A percentile compares a stretch with the other conserved stretches of the same genome.
Evolutionary conservation across 2,797 vertebrate genomes (phyloP).

Genomic region (Oryzias sinensis): DNA sequence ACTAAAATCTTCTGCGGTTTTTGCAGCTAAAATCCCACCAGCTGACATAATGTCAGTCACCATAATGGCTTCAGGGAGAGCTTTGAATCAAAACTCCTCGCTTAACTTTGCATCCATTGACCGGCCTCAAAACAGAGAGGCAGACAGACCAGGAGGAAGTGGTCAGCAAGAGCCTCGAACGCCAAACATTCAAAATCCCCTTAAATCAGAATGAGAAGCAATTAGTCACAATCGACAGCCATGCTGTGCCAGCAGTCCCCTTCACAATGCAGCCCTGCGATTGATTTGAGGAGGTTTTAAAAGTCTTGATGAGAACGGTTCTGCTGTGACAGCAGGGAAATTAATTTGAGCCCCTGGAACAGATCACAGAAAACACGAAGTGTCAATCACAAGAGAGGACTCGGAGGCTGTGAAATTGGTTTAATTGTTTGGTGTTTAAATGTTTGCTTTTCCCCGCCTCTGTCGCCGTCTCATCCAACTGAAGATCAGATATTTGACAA

Average conservation of each 20-base stretch:
- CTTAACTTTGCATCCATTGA: conserved; percentile 27
- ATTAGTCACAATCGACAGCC: conserved; percentile 46
- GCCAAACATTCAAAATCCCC: conserved; percentile 39
- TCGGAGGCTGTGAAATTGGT: conserved; percentile 18
- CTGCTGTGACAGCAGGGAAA: conserved; percentile 13
- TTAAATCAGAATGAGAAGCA: conserved; percentile 45
- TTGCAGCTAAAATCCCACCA: conserved; percentile 17
- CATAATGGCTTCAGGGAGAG: conserved; percentile 25
- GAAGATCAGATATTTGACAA: background rate
- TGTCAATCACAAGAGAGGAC: conserved; percentile 34
- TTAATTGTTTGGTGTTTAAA: conserved; percentile 8
- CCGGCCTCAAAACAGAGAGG: conserved; percentile 6
- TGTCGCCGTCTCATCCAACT: conserved; percentile 3
- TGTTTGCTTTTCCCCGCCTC: background rate
- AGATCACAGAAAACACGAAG: conserved; percentile 30
- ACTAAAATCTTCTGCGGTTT: conserved; percentile 18
- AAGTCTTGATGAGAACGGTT: conserved; percentile 41
- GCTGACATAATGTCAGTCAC: conserved; percentile 15
- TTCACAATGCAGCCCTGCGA: conserved; percentile 34
- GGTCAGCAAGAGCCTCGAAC: conserved; percentile 32
- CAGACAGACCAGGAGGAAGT: conserved; percentile 28
- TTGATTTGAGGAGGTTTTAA: conserved; percentile 46
- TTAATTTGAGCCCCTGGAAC: conserved; percentile 41
- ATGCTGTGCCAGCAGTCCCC: conserved; percentile 20
- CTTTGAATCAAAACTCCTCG: conserved; percentile 23